Percentiles rank a stretch among this genome's conserved stretches.
phyloP scores from a whole-genome alignment of 2,113 vertebrate genomes.

The Ammodytes marinus region DNA sequence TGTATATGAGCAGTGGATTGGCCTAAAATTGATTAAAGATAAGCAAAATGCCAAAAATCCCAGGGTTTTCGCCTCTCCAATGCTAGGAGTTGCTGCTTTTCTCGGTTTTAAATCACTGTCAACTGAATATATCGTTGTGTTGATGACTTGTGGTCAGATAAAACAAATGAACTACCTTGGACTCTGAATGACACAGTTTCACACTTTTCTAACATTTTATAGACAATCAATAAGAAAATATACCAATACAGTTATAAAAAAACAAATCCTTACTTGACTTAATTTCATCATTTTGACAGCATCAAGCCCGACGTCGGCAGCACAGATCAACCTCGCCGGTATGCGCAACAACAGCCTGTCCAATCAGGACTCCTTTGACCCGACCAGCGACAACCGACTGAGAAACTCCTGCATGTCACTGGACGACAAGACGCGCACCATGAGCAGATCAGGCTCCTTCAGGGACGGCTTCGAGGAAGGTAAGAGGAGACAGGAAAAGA shows the following conservation, averaged over 20 bases:
- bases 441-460: constrained; percentile 98
- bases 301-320: constrained; percentile 92
- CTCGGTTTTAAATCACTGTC: background rate
- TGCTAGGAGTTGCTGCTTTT: background rate
- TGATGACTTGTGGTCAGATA: background rate
- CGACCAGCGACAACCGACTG: constrained; percentile 89
- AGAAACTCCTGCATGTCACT: constrained; percentile 98
- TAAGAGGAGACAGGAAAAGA: constrained; percentile 74
- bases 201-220: background rate
- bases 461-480: constrained; percentile 99
- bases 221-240: background rate
- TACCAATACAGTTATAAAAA: background rate
- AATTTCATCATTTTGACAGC: constrained; percentile 47
- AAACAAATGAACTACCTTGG: background rate
- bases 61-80: background rate
- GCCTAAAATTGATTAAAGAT: background rate
- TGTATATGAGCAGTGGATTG: background rate
- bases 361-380: constrained; percentile 92
- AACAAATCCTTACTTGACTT: background rate
- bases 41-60: background rate
- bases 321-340: constrained; percentile 92
- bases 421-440: constrained; percentile 95
- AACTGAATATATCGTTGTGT: background rate
- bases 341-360: constrained; percentile 94
- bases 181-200: background rate